Evolutionary conservation across 2,888 invertebrate species (phyloP), one percentile per base, ranked within the genome.

Genomic region (Pammene fasciana): DNA sequence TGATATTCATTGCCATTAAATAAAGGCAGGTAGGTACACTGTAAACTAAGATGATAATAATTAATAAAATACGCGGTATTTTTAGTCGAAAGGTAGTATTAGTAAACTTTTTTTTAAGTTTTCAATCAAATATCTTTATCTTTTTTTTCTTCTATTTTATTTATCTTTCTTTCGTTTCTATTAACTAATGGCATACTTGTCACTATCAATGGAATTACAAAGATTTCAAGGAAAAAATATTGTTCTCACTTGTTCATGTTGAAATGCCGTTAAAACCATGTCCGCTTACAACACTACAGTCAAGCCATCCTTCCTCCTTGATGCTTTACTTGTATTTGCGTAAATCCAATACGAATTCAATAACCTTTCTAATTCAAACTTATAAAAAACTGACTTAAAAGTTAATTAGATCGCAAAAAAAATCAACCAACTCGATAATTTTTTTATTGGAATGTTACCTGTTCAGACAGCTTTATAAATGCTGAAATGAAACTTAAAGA

Each of bases 301-400:
- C 75, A 71, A 38, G 6, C 14, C 45, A 65, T 38, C 10, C 7
- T 46, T 13, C 38, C 57, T 36, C 38, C 62, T 52, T 41, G 38
- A 50, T 14, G 11, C 9, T 18, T 34, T 41, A 56, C 16, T n/a
- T 56, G 14, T 13, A 16, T 7, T 73, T 11, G 54, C 60, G 41
- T 62, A 71, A 70, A 71, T 67, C 67, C 34, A 72, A 72, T 74
- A 72, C 57, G 68, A 71, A 26, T 26, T 26, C 26, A 26, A 26
- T 26, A 26, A 26, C 26, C 26, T 26, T 26, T 26, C 26, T 3
- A 26, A 26, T 26, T 26, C 26, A 26, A 26, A 26, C 26, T 26
- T 3, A 26, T 26, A 4, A 26, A 26, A 26, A 26, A 26, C 26
- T 26, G 26, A 26, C 1, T 26, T 26, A 26, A 26, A 1, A 26